Conservation (phyloP, 2,888 invertebrate genomes). For the Palloptera scutellata region DNA sequence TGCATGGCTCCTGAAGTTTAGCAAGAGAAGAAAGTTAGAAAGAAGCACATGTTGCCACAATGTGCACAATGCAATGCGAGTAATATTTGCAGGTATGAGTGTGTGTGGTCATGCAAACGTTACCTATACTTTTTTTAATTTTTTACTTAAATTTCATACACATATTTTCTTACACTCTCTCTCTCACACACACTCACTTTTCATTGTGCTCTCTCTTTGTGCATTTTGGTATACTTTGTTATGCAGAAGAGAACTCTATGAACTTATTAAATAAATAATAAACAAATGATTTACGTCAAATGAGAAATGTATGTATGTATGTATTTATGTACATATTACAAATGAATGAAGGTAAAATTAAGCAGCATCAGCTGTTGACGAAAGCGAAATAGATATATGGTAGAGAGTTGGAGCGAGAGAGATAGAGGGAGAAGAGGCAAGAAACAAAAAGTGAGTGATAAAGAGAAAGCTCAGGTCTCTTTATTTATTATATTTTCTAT, state of each 20-base stretch:
- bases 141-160: too few species aligned
- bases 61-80: too few species aligned
- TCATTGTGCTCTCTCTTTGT: too few species aligned
- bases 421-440: background rate
- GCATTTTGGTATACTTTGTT: too few species aligned
- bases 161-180: too few species aligned
- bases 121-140: too few species aligned
- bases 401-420: too few species aligned
- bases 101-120: background rate
- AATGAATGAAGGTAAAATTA: background rate
- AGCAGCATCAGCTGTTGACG: background rate
- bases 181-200: too few species aligned
- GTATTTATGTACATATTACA: background rate
- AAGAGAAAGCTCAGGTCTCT: background rate
- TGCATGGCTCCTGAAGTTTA: too few species aligned
- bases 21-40: too few species aligned
- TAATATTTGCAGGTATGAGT: background rate
- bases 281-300: conserved; percentile 32
- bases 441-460: background rate
- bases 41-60: too few species aligned
- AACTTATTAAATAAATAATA: conserved; percentile 48
- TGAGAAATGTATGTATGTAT: background rate
- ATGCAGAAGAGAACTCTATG: conserved; percentile 44
- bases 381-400: background rate
- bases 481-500: background rate